Conservation (phyloP, 2,888 invertebrate genomes). For the Pyrrhia umbra region DNA sequence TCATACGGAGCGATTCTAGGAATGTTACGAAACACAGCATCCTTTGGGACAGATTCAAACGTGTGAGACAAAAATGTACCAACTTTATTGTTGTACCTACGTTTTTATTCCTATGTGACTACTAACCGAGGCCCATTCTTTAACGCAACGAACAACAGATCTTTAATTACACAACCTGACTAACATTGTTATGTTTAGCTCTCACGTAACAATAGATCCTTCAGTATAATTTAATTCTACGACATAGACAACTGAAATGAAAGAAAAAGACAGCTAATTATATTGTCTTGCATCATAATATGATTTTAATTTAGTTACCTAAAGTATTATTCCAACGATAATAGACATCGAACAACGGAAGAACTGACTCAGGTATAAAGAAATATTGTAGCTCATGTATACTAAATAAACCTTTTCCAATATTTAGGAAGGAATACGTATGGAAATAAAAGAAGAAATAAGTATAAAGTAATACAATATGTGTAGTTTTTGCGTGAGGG, state of each 20-base stretch:
- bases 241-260: no score
- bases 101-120: background rate
- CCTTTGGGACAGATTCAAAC: constrained; percentile 29
- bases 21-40: constrained; percentile 23
- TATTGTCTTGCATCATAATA: no score
- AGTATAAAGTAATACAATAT: constrained; percentile 2
- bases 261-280: no score
- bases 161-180: background rate
- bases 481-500: constrained; percentile 20
- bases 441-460: background rate
- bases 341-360: no score
- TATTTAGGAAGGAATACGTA: background rate
- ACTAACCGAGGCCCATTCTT: background rate
- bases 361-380: no score
- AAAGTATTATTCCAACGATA: no score
- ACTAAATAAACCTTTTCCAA: no score
- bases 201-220: no score
- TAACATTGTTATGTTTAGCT: no score
- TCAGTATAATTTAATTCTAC: no score
- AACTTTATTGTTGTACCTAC: constrained; percentile 9
- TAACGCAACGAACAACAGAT: background rate
- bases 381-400: no score
- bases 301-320: no score
- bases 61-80: constrained; percentile 25
- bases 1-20: constrained; percentile 38